Evolutionary conservation across 2,888 invertebrate genomes (phyloP), one percentile per base, ranked within the genome.

Genomic region (Sarcophaga carnaria): DNA sequence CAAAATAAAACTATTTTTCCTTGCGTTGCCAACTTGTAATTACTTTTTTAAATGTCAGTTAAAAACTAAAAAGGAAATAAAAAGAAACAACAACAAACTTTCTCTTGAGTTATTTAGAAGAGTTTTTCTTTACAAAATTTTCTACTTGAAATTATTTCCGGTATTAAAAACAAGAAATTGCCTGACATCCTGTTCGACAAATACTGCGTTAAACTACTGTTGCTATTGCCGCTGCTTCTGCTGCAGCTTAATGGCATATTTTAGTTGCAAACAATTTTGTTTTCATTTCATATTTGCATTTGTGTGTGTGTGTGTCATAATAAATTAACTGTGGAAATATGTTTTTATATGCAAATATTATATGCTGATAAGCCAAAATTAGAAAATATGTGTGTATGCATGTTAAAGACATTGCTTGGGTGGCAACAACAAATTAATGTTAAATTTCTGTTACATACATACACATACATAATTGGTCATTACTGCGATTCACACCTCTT

Each of bases 151-250:
- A 59, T 71, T 71, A 71, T 27, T 20, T 71, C 70, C 54, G 49
- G 3, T 10, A 20, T 69, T 47, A 20, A 49, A 47, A 20, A 17
- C 70, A 54, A 71, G 54, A 71, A 59, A 71, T 71, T 71, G 54
- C 70, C 22, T 71, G 54, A 59, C 27, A 71, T 71, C 70, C 70
- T 71, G 14, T 71, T 71, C 47, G 49, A 69, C 47, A 69, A 69
- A 69, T 54, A 17, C 12, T 54, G 54, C 17, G 8, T 54, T 54
- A 54, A 54, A 54, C 54, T 49, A 14, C 14, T 0, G 37, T 6
- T 8, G 37, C 37, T 37, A 8, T 6, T 37, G 10, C 37, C 4
- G 37, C 37, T 8, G 37, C 37, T 37, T 2, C 37, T 37, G 2
- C 37, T 37, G 2, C 37, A 37, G 8, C 37, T 54, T 54, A 54